Conservation (phyloP, 2,797 vertebrate genomes). For the Enteromius afrohamiltoni region DNA sequence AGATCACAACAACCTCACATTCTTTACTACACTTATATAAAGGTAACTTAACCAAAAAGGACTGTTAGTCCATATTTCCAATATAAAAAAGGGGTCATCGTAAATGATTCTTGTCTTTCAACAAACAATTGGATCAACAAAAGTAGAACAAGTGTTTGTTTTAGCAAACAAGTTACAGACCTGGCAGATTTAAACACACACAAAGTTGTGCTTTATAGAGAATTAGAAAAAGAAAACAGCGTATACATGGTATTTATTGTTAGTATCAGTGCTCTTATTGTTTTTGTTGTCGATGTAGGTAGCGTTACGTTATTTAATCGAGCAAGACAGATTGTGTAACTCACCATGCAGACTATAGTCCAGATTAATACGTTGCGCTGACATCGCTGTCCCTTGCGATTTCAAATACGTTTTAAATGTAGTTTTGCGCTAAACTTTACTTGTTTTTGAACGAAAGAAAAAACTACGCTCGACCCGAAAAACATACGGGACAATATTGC, state of each 20-base stretch:
- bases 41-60: not conserved
- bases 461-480: not conserved
- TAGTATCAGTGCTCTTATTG: not conserved
- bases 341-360: conserved; percentile 42
- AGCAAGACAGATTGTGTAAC: not conserved
- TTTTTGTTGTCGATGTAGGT: not conserved
- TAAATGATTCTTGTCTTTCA: not conserved
- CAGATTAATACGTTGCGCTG: not conserved
- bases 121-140: not conserved
- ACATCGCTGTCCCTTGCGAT: conserved; percentile 6
- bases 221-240: not conserved
- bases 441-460: not conserved
- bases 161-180: conserved; percentile 27
- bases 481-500: not conserved
- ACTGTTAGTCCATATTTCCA: not conserved
- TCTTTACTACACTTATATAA: not conserved
- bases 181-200: conserved; percentile 25
- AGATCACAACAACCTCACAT: not conserved
- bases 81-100: not conserved
- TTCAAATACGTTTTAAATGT: not conserved
- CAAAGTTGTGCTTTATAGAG: not conserved
- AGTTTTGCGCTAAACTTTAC: not conserved
- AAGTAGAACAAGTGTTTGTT: conserved; percentile 26
- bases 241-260: not conserved
- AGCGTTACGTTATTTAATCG: not conserved